phyloP scores from a whole-genome alignment of 2,113 vertebrate genomes.

The Colinus virginianus region DNA sequence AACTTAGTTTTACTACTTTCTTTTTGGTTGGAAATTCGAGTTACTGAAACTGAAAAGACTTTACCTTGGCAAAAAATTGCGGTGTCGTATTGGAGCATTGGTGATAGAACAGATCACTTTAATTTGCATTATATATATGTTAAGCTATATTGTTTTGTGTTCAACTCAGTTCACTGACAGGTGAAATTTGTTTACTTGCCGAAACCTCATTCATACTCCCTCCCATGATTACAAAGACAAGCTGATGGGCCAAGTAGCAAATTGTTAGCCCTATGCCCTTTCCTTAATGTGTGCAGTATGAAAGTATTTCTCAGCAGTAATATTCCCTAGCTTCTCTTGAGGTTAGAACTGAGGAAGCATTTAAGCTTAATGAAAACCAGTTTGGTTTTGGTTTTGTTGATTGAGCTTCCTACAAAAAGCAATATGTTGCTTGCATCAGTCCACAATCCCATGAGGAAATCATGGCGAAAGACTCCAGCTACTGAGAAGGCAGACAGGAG shows the following conservation, averaged over 20 bases:
- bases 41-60: not conserved
- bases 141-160: not conserved
- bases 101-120: not conserved
- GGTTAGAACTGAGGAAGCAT: not conserved
- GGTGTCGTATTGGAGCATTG: not conserved
- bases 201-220: not conserved
- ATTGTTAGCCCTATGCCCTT: not conserved
- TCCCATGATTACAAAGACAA: not conserved
- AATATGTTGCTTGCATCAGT: fast-evolving
- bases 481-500: not conserved
- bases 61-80: not conserved
- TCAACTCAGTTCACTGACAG: not conserved
- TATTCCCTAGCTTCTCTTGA: not conserved
- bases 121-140: fast-evolving
- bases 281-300: not conserved
- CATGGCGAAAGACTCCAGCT: not conserved
- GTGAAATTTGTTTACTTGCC: not conserved
- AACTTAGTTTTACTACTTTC: not conserved
- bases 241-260: not conserved
- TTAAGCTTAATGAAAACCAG: not conserved
- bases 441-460: not conserved
- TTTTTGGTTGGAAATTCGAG: not conserved
- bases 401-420: not conserved
- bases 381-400: not conserved
- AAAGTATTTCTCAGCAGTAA: not conserved